Percentiles rank a stretch among this genome's conserved stretches.
phyloP scores from a whole-genome alignment of 2,888 invertebrate genomes.

The Rosalia funebris region DNA sequence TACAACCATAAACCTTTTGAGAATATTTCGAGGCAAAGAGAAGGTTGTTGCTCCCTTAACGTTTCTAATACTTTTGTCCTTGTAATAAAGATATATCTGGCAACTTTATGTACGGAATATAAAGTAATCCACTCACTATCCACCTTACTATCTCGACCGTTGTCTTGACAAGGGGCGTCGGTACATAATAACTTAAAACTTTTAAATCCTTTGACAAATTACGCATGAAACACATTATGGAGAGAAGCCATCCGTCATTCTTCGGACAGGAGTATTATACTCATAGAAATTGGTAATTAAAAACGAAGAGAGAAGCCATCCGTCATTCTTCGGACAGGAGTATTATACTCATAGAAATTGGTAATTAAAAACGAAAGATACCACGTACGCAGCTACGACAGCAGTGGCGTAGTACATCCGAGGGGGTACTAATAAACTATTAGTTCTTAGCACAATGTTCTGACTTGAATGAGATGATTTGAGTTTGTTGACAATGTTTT shows the following conservation, averaged over 20 bases:
- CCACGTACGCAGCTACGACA: neutral
- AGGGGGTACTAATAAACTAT: too few relatives aligned
- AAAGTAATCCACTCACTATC: constrained; percentile 15
- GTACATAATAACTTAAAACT: constrained; percentile 3
- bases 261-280: neutral
- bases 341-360: neutral
- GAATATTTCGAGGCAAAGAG: neutral
- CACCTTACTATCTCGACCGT: constrained; percentile 14
- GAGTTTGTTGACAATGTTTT: too few relatives aligned
- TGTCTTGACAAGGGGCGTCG: constrained; percentile 4
- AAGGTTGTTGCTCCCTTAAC: constrained; percentile 9
- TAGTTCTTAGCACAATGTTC: too few relatives aligned
- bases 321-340: neutral
- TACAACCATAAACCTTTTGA: too few relatives aligned
- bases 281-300: neutral
- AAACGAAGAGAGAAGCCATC: neutral
- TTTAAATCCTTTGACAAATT: constrained; percentile 1
- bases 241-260: neutral
- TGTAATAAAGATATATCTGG: neutral
- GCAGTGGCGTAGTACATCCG: too few relatives aligned
- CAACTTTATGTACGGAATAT: constrained; percentile 8
- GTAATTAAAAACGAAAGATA: neutral
- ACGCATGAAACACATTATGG: neutral
- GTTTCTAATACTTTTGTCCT: constrained; percentile 12
- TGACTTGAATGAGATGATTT: too few relatives aligned